These are phyloP conservation scores for Drosophila falleni DNA, from an alignment of 2,888 invertebrate species.

Conservation along the genomic window DNA sequence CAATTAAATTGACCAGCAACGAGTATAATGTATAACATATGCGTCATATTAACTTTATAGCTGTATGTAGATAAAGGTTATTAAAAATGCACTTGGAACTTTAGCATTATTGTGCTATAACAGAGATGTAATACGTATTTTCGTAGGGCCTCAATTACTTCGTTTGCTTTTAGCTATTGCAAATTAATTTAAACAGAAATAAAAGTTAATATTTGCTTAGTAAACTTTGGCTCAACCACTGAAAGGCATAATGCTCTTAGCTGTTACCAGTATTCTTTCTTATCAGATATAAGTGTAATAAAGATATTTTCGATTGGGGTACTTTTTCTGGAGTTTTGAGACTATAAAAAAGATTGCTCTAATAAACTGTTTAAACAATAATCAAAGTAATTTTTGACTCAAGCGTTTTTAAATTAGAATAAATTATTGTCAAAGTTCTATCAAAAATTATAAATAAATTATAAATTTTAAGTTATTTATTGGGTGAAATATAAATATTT, in stretches of 20 bases:
- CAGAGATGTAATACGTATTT: background rate
- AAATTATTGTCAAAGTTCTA: too few species aligned
- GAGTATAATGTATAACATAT: conserved; percentile 24
- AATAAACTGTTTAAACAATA: too few species aligned
- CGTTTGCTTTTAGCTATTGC: background rate
- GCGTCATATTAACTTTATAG: conserved; percentile 25
- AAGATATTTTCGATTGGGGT: conserved; percentile 11
- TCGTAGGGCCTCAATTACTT: background rate
- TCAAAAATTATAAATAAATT: too few species aligned
- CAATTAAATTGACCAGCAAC: conserved; percentile 19
- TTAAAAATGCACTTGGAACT: conserved; percentile 3
- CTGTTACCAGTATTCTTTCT: background rate
- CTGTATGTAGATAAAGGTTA: conserved; percentile 4
- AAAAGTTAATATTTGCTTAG: background rate
- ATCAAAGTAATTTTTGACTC: too few species aligned
- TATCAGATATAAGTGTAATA: conserved; percentile 4
- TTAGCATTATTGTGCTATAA: background rate
- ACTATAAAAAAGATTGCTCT: background rate
- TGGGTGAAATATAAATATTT: too few species aligned
- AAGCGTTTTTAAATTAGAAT: too few species aligned
- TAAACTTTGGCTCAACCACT: background rate
- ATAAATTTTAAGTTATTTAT: too few species aligned
- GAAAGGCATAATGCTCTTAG: background rate
- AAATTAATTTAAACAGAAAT: background rate
- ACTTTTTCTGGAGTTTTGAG: background rate